These are phyloP conservation scores for Aphis gossypii DNA, from an alignment of 1,140 invertebrate genomes.

Conservation along the genomic window DNA sequence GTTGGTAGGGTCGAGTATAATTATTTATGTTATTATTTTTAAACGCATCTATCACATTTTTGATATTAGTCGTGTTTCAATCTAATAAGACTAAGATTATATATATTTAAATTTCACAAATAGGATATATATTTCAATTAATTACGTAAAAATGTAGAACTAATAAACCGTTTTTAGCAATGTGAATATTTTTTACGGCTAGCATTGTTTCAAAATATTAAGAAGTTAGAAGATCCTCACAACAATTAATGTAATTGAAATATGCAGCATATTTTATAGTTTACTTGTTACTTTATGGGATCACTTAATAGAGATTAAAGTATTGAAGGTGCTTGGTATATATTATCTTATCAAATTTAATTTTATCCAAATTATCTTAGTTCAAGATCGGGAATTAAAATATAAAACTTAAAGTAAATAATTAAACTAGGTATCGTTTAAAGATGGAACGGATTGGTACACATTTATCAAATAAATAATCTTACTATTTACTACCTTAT, in stretches of 20 bases:
- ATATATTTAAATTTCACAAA: neutral
- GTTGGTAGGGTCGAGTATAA: neutral
- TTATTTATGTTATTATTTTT: neutral
- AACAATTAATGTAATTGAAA: neutral
- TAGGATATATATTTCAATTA: neutral
- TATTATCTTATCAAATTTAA: too few species aligned
- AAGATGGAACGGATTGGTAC: neutral
- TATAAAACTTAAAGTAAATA: neutral
- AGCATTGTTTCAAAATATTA: neutral
- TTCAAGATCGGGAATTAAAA: neutral
- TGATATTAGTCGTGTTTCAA: neutral
- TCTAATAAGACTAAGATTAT: neutral
- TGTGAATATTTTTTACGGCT: neutral
- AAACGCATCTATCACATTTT: neutral
- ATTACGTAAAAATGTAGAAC: neutral
- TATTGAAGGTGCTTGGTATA: too few species aligned
- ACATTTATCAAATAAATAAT: neutral
- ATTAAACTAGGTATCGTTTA: neutral
- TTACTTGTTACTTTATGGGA: too few species aligned
- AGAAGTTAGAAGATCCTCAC: neutral
- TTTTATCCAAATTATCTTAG: too few species aligned
- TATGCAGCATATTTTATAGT: neutral
- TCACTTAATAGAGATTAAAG: too few species aligned
- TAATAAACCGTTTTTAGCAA: neutral
- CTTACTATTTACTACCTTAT: too few species aligned